A percentile compares a stretch with the other conserved stretches of the same genome.
phyloP scores from a whole-genome alignment of 2,797 vertebrate species.

The Oryzias dopingdopingensis region DNA sequence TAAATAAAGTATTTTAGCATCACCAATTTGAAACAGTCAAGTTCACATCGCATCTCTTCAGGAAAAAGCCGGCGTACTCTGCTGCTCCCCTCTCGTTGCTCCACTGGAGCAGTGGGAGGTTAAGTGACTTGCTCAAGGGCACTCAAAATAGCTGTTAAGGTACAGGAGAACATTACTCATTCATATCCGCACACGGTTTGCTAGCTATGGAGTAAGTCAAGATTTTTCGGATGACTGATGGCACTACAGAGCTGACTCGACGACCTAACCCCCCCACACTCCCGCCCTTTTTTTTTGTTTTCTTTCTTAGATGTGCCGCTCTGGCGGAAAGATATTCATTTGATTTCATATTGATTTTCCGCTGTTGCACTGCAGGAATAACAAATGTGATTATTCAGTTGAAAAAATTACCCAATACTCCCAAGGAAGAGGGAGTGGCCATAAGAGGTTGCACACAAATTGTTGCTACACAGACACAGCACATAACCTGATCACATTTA shows the following conservation, averaged over 20 bases:
- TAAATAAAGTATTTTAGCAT: not conserved
- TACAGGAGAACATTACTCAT: constrained; percentile 50
- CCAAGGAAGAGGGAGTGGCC: constrained; percentile 25
- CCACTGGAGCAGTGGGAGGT: constrained; percentile 54
- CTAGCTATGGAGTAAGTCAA: constrained; percentile 38
- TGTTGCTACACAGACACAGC: constrained; percentile 22
- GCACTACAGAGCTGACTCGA: constrained; percentile 16
- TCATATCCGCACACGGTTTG: constrained; percentile 57
- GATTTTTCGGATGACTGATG: constrained; percentile 64
- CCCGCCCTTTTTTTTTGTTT: constrained; percentile 20
- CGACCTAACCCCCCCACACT: not conserved
- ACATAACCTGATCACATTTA: constrained; percentile 41
- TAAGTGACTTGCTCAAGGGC: constrained; percentile 72
- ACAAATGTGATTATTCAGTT: constrained; percentile 51
- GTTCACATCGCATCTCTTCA: constrained; percentile 7
- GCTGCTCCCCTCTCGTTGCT: constrained; percentile 41
- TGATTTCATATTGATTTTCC: constrained; percentile 63
- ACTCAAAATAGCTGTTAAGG: constrained; percentile 50
- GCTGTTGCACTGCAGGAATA: constrained; percentile 42
- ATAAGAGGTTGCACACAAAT: constrained; percentile 35
- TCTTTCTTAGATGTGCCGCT: not conserved
- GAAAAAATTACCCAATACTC: constrained; percentile 39
- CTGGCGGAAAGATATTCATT: constrained; percentile 49
- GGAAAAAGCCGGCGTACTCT: constrained; percentile 11
- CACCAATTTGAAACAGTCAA: constrained; percentile 1